Evolutionary conservation across 2,888 invertebrate species (phyloP).

Genomic region (Barypeithes pellucidus): DNA sequence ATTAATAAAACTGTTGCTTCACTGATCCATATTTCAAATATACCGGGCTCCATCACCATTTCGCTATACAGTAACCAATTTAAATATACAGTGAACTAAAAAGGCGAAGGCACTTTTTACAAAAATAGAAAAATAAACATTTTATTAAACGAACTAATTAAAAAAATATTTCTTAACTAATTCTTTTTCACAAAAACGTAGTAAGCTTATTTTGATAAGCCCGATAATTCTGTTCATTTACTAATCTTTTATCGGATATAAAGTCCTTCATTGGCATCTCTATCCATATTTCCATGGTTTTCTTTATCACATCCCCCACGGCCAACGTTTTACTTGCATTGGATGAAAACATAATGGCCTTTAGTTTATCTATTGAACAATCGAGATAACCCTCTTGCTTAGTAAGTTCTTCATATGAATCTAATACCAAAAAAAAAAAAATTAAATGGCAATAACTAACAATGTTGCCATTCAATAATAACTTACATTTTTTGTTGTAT

Average conservation of each 20-base stretch:
- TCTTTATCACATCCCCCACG: slow-evolving; percentile 49
- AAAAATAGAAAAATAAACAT: background rate
- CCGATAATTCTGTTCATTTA: slow-evolving; percentile 56
- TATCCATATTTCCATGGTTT: slow-evolving; percentile 57
- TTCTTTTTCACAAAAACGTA: background rate
- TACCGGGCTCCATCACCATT: too few species aligned
- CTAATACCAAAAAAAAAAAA: slow-evolving; percentile 54
- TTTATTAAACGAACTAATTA: background rate
- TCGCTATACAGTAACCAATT: too few species aligned
- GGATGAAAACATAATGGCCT: slow-evolving; percentile 54
- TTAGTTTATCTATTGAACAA: slow-evolving; percentile 54
- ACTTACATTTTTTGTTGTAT: slow-evolving; percentile 8
- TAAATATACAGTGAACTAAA: too few species aligned
- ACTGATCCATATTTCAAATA: too few species aligned
- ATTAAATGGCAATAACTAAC: background rate
- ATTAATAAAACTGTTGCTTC: too few species aligned
- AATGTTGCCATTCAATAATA: too few species aligned
- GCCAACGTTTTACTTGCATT: slow-evolving; percentile 51
- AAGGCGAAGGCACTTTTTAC: background rate
- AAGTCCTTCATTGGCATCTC: slow-evolving; percentile 59
- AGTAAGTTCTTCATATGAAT: slow-evolving; percentile 55
- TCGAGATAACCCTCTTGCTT: slow-evolving; percentile 56
- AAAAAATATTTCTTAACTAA: background rate
- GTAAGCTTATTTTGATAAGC: slow-evolving; percentile 58
- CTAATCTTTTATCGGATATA: slow-evolving; percentile 54